phyloP scores from a whole-genome alignment of 2,888 invertebrate species.

The Leptopterna dolabrata region DNA sequence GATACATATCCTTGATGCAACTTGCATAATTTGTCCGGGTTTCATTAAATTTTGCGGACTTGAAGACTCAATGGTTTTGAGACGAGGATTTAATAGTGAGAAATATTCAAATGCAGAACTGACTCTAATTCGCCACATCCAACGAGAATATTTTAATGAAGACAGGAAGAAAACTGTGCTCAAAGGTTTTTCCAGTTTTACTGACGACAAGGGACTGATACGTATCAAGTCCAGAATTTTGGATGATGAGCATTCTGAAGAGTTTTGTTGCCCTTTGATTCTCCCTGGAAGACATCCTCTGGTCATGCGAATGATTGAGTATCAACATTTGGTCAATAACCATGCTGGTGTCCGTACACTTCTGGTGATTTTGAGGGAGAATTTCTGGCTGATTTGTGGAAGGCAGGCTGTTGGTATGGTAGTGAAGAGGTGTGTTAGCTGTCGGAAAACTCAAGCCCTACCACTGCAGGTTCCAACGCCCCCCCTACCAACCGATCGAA shows the following conservation, averaged over 20 bases:
- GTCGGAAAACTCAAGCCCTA: not conserved
- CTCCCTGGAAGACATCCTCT: not conserved
- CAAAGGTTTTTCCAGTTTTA: not conserved
- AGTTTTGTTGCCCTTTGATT: conserved; percentile 20
- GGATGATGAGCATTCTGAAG: conserved; percentile 12
- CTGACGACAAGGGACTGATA: not conserved
- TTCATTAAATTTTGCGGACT: conserved; percentile 20
- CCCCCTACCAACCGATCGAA: conserved; percentile 59
- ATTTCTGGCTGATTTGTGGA: conserved; percentile 25
- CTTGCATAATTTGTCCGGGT: not conserved
- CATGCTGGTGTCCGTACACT: conserved; percentile 30
- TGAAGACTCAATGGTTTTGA: not conserved
- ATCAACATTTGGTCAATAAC: not conserved
- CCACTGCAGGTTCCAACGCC: not conserved
- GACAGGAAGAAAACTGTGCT: not conserved
- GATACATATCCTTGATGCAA: not conserved
- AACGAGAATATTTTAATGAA: conserved; percentile 29
- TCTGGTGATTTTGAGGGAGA: conserved; percentile 34
- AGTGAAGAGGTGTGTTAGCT: conserved; percentile 18
- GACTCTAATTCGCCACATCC: not conserved
- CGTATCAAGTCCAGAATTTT: conserved; percentile 26
- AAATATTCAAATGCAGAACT: conserved; percentile 43
- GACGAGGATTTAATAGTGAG: not conserved
- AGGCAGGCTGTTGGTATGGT: conserved; percentile 21
- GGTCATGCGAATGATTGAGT: not conserved